A percentile compares a stretch with the other conserved stretches of the same genome.
These are phyloP conservation scores for Fregetta grallaria DNA, from an alignment of 2,113 vertebrate genomes.

Conservation along the genomic window DNA sequence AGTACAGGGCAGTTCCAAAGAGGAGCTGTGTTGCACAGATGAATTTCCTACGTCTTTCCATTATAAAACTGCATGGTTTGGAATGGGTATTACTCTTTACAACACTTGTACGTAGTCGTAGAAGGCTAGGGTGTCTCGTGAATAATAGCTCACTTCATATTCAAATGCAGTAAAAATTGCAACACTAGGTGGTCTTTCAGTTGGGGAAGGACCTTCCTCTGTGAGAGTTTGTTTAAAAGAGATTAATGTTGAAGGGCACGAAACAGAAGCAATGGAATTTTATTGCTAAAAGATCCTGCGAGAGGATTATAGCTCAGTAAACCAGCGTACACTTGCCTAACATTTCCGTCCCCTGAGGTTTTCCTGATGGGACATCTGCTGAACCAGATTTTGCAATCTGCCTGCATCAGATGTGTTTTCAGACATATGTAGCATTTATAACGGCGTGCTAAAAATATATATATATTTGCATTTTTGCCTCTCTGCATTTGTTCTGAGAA, in stretches of 20 bases:
- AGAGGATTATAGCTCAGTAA: neutral
- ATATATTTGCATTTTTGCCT: neutral
- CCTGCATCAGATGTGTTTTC: neutral
- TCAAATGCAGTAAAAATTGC: neutral
- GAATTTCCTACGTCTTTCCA: neutral
- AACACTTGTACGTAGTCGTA: fast-evolving
- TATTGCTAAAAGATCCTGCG: neutral
- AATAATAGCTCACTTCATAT: neutral
- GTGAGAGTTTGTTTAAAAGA: neutral
- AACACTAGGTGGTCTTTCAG: neutral
- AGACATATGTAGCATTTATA: fast-evolving
- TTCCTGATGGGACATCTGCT: neutral
- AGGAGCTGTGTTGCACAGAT: neutral
- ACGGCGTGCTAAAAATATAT: neutral
- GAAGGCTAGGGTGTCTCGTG: neutral
- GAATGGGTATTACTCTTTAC: neutral
- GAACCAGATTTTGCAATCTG: neutral
- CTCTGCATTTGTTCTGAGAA: neutral
- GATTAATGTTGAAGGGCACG: fast-evolving
- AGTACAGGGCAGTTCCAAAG: neutral
- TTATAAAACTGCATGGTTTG: neutral
- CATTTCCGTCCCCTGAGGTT: neutral
- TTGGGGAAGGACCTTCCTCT: neutral
- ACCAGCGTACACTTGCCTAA: neutral
- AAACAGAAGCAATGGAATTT: neutral